Percentiles rank a stretch among this genome's conserved stretches.
Conservation (phyloP, 2,797 vertebrate species). For the Emydoidea blandingii region DNA sequence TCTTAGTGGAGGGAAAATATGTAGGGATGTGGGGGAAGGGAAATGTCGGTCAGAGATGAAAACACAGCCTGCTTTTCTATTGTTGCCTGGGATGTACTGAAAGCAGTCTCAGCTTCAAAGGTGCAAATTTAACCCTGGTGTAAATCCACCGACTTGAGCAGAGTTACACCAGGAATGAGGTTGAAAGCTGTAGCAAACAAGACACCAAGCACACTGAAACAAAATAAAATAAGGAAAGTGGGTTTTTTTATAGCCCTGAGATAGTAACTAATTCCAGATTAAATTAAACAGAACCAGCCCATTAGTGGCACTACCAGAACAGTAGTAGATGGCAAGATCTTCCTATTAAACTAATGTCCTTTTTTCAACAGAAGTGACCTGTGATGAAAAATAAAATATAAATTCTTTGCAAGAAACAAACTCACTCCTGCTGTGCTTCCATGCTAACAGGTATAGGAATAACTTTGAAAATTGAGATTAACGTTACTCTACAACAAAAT, state of each 20-base stretch:
- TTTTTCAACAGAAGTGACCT: neutral
- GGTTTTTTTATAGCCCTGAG: neutral
- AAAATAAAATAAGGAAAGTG: neutral
- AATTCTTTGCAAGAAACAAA: neutral
- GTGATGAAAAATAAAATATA: neutral
- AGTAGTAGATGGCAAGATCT: neutral
- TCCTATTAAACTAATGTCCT: neutral
- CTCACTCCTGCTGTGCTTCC: neutral
- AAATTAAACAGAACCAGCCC: neutral
- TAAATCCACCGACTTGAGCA: neutral
- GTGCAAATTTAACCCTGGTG: rapidly evolving
- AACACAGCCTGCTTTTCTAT: constrained; percentile 25
- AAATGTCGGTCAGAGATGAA: neutral
- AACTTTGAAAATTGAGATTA: neutral
- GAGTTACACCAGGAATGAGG: neutral
- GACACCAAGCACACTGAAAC: neutral
- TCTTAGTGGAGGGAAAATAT: constrained; percentile 43
- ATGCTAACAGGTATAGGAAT: neutral
- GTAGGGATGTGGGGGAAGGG: neutral
- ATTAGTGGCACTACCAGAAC: neutral
- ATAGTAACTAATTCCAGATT: neutral
- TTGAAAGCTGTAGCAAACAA: neutral
- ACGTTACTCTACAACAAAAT: neutral
- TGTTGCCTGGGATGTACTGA: constrained; percentile 5
- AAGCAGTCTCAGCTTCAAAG: neutral